phyloP scores from a whole-genome alignment of 2,113 vertebrate species.

The Lethenteron reissneri region DNA sequence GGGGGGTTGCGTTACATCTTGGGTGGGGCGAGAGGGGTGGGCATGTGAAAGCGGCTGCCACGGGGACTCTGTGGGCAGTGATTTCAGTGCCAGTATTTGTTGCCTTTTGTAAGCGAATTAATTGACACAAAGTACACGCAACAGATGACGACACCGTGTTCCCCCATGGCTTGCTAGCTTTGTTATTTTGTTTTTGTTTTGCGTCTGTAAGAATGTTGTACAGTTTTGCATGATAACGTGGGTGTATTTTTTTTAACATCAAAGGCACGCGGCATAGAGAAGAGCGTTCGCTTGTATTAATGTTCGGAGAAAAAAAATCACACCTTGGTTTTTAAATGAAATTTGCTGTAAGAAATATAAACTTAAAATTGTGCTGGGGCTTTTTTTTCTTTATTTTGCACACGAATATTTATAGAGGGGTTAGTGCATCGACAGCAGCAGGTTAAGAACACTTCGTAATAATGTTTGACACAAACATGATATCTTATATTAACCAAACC shows the following conservation, averaged over 20 bases:
- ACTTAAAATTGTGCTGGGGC: conserved; percentile 39
- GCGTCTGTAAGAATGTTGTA: conserved; percentile 87
- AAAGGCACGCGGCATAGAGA: conserved; percentile 20
- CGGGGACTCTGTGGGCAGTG: conserved; percentile 16
- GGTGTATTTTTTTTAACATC: conserved; percentile 49
- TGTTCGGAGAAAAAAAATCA: not conserved
- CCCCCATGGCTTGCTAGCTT: conserved; percentile 35
- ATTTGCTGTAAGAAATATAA: conserved; percentile 28
- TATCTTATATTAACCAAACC: conserved; percentile 7
- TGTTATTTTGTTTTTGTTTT: conserved; percentile 38
- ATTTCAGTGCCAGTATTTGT: conserved; percentile 46
- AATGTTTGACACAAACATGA: conserved; percentile 7
- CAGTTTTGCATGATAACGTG: conserved; percentile 79
- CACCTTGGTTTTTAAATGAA: conserved; percentile 7
- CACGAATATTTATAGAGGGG: conserved; percentile 89
- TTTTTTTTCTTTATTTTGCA: conserved; percentile 67
- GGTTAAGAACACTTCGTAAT: not conserved
- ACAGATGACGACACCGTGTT: too few relatives aligned
- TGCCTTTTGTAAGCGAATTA: conserved; percentile 53
- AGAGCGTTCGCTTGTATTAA: conserved; percentile 19
- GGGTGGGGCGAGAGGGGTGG: not conserved
- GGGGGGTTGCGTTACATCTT: conserved; percentile 9
- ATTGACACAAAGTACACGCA: conserved; percentile 27
- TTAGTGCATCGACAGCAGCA: conserved; percentile 3
- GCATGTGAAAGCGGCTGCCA: not conserved